phyloP scores from a whole-genome alignment of 2,797 vertebrate species.

The Carapus acus region DNA sequence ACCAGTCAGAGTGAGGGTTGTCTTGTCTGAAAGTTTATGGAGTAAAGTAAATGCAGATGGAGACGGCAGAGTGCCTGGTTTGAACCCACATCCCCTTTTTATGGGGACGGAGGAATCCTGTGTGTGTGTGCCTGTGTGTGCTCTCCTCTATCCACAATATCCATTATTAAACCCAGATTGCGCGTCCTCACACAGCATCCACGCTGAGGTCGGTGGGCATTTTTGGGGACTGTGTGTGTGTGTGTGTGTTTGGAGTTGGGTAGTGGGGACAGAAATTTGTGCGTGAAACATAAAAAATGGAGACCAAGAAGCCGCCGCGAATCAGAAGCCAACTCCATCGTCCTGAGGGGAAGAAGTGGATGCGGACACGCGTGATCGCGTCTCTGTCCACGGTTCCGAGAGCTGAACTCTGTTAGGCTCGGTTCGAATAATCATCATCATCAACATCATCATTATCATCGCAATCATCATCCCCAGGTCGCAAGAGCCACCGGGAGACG shows the following conservation, averaged over 20 bases:
- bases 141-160: neutral
- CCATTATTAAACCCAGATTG: neutral
- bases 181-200: neutral
- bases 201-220: neutral
- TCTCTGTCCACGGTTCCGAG: slow-evolving; percentile 65
- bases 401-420: slow-evolving; percentile 12
- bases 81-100: too few species aligned
- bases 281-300: neutral
- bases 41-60: too few species aligned
- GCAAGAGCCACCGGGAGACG: slow-evolving; percentile 7
- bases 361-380: slow-evolving; percentile 43
- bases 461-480: neutral
- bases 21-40: too few species aligned
- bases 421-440: too few species aligned
- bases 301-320: too few species aligned
- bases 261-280: too few species aligned
- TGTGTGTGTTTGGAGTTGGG: too few species aligned
- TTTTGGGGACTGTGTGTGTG: too few species aligned
- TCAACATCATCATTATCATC: too few species aligned
- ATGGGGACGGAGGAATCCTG: too few species aligned
- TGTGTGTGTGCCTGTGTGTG: neutral
- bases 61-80: too few species aligned
- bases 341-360: slow-evolving; percentile 44
- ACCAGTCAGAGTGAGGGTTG: too few species aligned
- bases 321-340: neutral